Conservation (phyloP, 2,888 invertebrate species). For the Automeris io region DNA sequence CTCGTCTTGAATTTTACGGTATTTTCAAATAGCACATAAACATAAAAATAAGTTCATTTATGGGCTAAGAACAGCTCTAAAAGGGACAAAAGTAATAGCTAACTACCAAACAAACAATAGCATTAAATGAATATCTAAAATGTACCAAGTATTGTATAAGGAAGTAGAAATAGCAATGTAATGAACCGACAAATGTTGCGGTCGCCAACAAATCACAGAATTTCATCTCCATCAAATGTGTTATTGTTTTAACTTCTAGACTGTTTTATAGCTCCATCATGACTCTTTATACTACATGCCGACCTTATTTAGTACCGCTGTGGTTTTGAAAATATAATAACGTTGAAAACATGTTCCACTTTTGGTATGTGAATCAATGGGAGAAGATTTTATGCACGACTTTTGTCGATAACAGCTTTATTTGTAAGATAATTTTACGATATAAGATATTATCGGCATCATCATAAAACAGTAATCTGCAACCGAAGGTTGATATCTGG, state of each 20-base stretch:
- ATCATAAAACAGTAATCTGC: no score
- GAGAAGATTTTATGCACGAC: not conserved
- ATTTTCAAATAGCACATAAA: no score
- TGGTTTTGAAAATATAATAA: slow-evolving; percentile 25
- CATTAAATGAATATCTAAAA: no score
- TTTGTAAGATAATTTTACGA: not conserved
- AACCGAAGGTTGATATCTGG: no score
- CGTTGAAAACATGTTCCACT: slow-evolving; percentile 7
- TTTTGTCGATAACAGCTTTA: not conserved
- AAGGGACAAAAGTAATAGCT: no score
- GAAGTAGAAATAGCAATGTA: no score
- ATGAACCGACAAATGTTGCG: slow-evolving; percentile 17
- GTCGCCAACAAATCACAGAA: slow-evolving; percentile 29
- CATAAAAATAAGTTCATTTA: no score
- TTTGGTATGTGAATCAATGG: slow-evolving; percentile 7
- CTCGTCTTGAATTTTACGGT: no score
- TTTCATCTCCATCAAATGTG: slow-evolving; percentile 48
- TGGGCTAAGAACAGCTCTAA: no score
- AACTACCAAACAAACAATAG: no score
- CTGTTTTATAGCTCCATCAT: slow-evolving; percentile 35
- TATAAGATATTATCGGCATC: no score
- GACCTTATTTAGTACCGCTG: slow-evolving; percentile 37
- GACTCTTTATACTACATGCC: slow-evolving; percentile 24
- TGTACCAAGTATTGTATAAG: no score
- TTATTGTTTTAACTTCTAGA: slow-evolving; percentile 60